Conservation (phyloP, 2,888 invertebrate species). For the Heliconius charithonia region DNA sequence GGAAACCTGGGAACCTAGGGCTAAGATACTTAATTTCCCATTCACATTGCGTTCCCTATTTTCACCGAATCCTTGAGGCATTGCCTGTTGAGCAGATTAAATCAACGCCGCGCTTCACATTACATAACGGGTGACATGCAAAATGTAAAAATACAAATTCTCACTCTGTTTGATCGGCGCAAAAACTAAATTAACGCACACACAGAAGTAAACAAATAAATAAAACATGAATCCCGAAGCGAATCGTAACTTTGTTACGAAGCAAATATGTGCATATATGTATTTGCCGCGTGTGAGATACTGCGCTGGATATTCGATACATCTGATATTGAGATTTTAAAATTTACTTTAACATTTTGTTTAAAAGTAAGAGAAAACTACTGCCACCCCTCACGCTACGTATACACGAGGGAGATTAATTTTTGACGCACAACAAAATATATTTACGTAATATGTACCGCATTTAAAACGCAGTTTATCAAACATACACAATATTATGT, state of each 20-base stretch:
- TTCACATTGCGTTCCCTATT: no score
- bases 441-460: neutral
- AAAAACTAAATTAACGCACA: conserved; percentile 9
- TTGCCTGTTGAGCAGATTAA: no score
- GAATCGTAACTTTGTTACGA: conserved; percentile 7
- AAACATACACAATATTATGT: neutral
- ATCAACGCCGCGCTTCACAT: no score
- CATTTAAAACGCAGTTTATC: neutral
- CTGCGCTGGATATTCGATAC: neutral
- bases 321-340: conserved; percentile 3
- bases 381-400: neutral
- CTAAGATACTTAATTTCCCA: no score
- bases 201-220: conserved; percentile 1
- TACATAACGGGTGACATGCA: no score
- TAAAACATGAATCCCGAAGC: conserved; percentile 17
- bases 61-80: no score
- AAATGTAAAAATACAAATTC: conserved; percentile 1
- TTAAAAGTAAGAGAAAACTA: neutral
- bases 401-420: neutral
- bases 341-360: neutral
- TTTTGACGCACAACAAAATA: conserved; percentile 13
- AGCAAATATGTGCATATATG: conserved; percentile 6
- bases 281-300: conserved; percentile 4
- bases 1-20: no score
- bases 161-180: neutral